phyloP scores from a whole-genome alignment of 2,113 vertebrate species.

The Nettapus auritus region DNA sequence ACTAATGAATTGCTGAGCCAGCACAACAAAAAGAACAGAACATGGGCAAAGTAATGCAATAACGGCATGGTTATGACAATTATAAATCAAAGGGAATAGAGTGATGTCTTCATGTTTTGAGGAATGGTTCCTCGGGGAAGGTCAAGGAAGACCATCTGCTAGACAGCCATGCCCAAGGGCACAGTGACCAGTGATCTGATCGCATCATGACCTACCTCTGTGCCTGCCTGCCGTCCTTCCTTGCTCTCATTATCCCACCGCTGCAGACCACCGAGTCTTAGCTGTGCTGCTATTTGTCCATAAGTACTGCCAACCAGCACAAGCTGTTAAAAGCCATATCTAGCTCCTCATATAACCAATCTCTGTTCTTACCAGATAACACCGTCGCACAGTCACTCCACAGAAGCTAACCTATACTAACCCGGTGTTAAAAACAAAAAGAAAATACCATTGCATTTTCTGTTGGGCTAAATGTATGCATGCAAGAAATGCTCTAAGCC shows the following conservation, averaged over 20 bases:
- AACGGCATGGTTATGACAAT: background rate
- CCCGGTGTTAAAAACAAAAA: background rate
- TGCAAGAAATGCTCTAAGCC: background rate
- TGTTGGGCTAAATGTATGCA: background rate
- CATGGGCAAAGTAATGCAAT: background rate
- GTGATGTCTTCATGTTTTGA: background rate
- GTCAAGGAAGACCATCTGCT: background rate
- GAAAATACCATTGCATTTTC: background rate
- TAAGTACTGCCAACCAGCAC: background rate
- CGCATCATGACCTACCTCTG: background rate
- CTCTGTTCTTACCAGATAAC: background rate
- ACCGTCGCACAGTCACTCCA: background rate
- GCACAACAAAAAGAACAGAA: background rate
- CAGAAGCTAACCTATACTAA: background rate
- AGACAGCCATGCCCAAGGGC: background rate
- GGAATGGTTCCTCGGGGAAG: background rate
- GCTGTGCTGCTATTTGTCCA: background rate
- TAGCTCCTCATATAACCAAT: background rate
- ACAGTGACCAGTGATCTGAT: background rate
- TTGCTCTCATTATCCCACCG: background rate
- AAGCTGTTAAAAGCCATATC: background rate
- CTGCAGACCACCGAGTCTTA: background rate
- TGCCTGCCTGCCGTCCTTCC: background rate
- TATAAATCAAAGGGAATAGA: slow-evolving; percentile 45
- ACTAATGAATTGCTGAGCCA: slow-evolving; percentile 53